phyloP scores from a whole-genome alignment of 2,888 invertebrate genomes.

The Beris morrisii region DNA sequence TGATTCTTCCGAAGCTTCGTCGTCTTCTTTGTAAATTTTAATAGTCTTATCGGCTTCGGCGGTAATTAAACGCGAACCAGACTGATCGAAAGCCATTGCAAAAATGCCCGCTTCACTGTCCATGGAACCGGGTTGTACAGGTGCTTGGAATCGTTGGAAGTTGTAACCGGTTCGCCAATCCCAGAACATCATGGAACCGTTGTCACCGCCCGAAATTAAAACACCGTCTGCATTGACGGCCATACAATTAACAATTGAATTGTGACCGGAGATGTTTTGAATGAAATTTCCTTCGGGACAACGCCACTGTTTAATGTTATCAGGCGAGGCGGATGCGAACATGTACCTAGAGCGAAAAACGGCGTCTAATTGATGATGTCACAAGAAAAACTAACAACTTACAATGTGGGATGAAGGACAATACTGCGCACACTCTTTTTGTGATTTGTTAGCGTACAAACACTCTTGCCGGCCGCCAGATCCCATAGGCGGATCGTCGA shows the following conservation, averaged over 20 bases:
- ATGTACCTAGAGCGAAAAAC: conserved; percentile 61
- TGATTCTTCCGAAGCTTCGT: conserved; percentile 90
- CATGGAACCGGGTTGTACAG: conserved; percentile 98
- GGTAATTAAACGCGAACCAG: conserved; percentile 92
- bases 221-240: conserved; percentile 95
- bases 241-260: conserved; percentile 95
- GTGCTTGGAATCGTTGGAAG: conserved; percentile 90
- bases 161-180: conserved; percentile 99
- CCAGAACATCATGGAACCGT: conserved; percentile 97
- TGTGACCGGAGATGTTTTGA: conserved; percentile 95
- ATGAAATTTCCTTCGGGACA: conserved; percentile 97
- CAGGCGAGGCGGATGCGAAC: conserved; percentile 97
- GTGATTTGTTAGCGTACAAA: conserved; percentile 95
- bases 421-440: conserved; percentile 91
- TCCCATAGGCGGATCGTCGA: conserved; percentile 98
- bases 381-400: conserved; percentile 44
- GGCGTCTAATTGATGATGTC: background rate
- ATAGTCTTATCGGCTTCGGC: conserved; percentile 99
- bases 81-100: conserved; percentile 91
- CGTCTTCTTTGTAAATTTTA: conserved; percentile 98
- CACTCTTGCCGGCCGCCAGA: conserved; percentile 90
- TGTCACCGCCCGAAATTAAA: conserved; percentile 96
- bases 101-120: conserved; percentile 99
- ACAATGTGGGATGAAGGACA: conserved; percentile 73
- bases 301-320: conserved; percentile 99